A percentile compares a stretch with the other conserved stretches of the same genome.
Evolutionary conservation across 1,140 invertebrate species (phyloP).

Genomic region (Aphelenchoides besseyi): DNA sequence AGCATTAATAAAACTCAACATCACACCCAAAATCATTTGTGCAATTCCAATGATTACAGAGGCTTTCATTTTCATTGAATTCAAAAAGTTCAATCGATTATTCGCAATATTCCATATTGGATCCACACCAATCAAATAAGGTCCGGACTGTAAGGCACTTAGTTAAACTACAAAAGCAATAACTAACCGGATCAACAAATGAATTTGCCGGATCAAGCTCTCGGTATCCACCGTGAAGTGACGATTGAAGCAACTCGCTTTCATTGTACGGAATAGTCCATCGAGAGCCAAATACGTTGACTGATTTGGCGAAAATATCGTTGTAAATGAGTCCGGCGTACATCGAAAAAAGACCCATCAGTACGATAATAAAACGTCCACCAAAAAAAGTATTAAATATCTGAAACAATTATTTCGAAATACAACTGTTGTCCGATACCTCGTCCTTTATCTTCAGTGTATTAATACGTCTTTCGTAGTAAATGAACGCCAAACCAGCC

Average conservation of each 20-base stretch:
- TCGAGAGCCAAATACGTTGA: constrained; percentile 85
- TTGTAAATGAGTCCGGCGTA: constrained; percentile 96
- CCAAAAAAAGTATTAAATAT: constrained; percentile 95
- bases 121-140: constrained; percentile 58
- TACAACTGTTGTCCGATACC: constrained; percentile 49
- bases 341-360: constrained; percentile 95
- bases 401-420: constrained; percentile 64
- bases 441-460: constrained; percentile 71
- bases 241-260: not conserved
- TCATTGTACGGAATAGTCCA: constrained; percentile 70
- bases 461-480: constrained; percentile 73
- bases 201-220: constrained; percentile 33
- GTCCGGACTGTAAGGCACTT: constrained; percentile 26
- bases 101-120: constrained; percentile 61
- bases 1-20: constrained; percentile 83
- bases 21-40: constrained; percentile 93
- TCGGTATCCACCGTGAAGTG: not conserved
- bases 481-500: constrained; percentile 76
- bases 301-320: constrained; percentile 89
- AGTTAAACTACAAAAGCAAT: constrained; percentile 8
- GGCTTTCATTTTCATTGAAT: constrained; percentile 97
- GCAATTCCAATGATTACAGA: constrained; percentile 89
- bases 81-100: constrained; percentile 93
- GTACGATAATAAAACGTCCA: constrained; percentile 90
- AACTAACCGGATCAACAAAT: constrained; percentile 29